These are phyloP conservation scores for Basileuterus tristriatus DNA, from an alignment of 2,797 vertebrate genomes.

Conservation along the genomic window DNA sequence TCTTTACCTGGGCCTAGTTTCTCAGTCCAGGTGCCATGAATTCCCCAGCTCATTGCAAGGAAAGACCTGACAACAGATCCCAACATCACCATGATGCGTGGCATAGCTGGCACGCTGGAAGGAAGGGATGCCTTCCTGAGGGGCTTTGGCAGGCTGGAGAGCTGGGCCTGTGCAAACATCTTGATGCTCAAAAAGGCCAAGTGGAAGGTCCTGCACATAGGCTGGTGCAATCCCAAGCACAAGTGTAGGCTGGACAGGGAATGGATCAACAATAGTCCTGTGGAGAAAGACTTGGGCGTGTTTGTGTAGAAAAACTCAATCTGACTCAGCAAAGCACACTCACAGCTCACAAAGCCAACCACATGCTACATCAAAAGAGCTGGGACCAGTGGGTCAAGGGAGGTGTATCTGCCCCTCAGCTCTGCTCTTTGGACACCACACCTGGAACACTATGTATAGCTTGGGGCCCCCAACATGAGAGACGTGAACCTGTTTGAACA, in stretches of 20 bases:
- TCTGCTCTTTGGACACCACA: neutral
- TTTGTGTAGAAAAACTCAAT: neutral
- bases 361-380: neutral
- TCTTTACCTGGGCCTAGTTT: neutral
- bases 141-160: neutral
- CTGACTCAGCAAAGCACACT: neutral
- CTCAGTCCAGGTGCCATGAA: neutral
- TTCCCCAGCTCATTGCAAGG: neutral
- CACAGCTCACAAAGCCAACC: neutral
- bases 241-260: neutral
- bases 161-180: neutral
- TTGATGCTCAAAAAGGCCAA: neutral
- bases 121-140: neutral
- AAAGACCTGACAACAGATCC: neutral
- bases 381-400: neutral
- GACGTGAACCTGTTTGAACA: neutral
- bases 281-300: neutral
- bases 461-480: neutral
- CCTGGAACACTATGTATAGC: neutral
- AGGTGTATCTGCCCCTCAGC: neutral
- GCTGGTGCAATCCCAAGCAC: neutral
- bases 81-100: no score
- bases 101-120: rapidly evolving
- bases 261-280: neutral
- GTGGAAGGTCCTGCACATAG: neutral